These are phyloP conservation scores for Tetrao urogallus DNA, from an alignment of 2,113 vertebrate genomes.

Conservation along the genomic window DNA sequence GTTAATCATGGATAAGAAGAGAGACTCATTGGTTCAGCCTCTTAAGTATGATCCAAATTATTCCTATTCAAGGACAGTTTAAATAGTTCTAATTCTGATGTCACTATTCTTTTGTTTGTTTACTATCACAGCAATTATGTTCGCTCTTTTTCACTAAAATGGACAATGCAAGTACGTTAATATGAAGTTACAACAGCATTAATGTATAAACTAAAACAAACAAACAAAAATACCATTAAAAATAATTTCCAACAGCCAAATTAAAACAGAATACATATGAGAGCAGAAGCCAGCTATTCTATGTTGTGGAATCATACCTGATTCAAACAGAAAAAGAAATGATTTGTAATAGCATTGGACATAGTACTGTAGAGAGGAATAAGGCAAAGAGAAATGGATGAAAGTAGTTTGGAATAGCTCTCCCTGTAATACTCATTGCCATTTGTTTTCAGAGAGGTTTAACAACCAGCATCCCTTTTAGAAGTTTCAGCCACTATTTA, in stretches of 20 bases:
- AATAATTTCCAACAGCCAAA: conserved; percentile 16
- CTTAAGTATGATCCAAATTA: conserved; percentile 60
- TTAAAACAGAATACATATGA: conserved; percentile 38
- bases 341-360: background rate
- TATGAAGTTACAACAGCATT: background rate
- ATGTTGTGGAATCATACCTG: background rate
- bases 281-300: background rate
- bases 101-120: conserved; percentile 59
- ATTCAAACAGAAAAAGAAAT: background rate
- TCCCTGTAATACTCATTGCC: background rate
- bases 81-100: conserved; percentile 54
- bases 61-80: conserved; percentile 56
- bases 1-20: conserved; percentile 76
- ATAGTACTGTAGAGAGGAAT: background rate
- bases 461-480: background rate
- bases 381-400: background rate
- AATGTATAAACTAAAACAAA: background rate
- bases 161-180: conserved; percentile 30
- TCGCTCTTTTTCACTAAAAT: conserved; percentile 44
- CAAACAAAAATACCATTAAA: background rate
- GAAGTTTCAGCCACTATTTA: background rate
- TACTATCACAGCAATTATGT: background rate
- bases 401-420: background rate
- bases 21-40: conserved; percentile 65
- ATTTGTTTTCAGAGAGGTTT: background rate